These are phyloP conservation scores for Oryzias javanicus DNA, from an alignment of 2,113 vertebrate species.

Conservation along the genomic window DNA sequence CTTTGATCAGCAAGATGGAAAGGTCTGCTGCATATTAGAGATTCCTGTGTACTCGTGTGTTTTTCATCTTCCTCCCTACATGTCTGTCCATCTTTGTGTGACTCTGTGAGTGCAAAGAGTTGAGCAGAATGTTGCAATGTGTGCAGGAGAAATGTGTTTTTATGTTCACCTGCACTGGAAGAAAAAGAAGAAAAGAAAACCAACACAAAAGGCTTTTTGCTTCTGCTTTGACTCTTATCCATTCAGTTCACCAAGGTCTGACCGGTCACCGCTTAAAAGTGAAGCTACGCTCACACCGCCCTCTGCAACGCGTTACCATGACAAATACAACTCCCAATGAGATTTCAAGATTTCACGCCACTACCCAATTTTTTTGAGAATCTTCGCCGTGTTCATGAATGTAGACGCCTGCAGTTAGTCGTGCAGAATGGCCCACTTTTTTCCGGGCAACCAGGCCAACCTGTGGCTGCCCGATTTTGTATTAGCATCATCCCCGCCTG, in stretches of 20 bases:
- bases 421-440: too few relatives aligned
- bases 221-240: conserved; percentile 6
- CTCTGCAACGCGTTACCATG: too few relatives aligned
- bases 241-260: conserved; percentile 2
- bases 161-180: conserved; percentile 36
- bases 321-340: too few relatives aligned
- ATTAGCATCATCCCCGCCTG: too few relatives aligned
- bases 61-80: conserved; percentile 20
- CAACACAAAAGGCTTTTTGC: conserved; percentile 27
- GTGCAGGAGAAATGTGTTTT: conserved; percentile 23
- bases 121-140: conserved; percentile 16
- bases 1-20: conserved; percentile 55
- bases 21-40: conserved; percentile 51
- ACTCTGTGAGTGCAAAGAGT: conserved; percentile 31
- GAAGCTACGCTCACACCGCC: too few relatives aligned
- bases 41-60: conserved; percentile 8
- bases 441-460: too few relatives aligned
- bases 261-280: conserved; percentile 7
- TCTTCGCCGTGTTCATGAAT: too few relatives aligned
- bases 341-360: too few relatives aligned
- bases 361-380: too few relatives aligned
- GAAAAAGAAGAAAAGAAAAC: conserved; percentile 4
- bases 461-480: too few relatives aligned
- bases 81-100: conserved; percentile 28
- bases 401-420: too few relatives aligned